A percentile compares a stretch with the other conserved stretches of the same genome.
Evolutionary conservation across 2,797 vertebrate genomes (phyloP).

Genomic region (Streptopelia turtur): DNA sequence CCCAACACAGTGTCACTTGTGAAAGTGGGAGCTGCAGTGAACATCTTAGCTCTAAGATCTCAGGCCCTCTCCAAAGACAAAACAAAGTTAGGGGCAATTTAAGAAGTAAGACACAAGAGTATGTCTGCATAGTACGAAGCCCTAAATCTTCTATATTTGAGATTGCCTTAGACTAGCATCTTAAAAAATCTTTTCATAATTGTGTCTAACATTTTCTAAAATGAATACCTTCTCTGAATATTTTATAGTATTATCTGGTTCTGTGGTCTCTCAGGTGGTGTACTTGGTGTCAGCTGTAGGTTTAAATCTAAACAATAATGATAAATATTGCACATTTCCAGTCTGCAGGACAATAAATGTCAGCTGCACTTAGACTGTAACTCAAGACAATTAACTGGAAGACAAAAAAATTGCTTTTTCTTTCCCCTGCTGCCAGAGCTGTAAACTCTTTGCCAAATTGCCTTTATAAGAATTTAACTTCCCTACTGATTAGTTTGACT

Average conservation of each 20-base stretch:
- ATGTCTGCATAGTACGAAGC: not conserved
- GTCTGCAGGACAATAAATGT: conserved; percentile 38
- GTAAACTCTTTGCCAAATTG: conserved; percentile 52
- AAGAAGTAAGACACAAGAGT: not conserved
- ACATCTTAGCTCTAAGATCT: not conserved
- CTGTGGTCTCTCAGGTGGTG: not conserved
- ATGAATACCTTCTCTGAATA: not conserved
- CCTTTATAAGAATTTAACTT: conserved; percentile 58
- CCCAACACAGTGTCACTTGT: no score
- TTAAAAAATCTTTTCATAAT: not conserved
- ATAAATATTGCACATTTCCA: conserved; percentile 23
- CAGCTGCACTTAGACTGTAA: not conserved
- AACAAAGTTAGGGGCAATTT: not conserved
- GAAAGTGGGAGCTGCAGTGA: not conserved
- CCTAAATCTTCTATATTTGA: not conserved
- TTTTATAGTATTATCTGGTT: not conserved
- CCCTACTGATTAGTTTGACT: conserved; percentile 46
- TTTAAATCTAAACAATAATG: conserved; percentile 37
- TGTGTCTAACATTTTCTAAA: not conserved
- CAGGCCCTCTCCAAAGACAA: not conserved
- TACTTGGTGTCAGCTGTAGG: not conserved
- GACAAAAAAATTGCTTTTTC: conserved; percentile 35
- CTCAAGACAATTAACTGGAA: conserved; percentile 50
- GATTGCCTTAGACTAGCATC: not conserved
- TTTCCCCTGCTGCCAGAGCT: conserved; percentile 28